These are phyloP conservation scores for Tortrix viridana DNA, from an alignment of 2,888 invertebrate genomes.

Conservation along the genomic window DNA sequence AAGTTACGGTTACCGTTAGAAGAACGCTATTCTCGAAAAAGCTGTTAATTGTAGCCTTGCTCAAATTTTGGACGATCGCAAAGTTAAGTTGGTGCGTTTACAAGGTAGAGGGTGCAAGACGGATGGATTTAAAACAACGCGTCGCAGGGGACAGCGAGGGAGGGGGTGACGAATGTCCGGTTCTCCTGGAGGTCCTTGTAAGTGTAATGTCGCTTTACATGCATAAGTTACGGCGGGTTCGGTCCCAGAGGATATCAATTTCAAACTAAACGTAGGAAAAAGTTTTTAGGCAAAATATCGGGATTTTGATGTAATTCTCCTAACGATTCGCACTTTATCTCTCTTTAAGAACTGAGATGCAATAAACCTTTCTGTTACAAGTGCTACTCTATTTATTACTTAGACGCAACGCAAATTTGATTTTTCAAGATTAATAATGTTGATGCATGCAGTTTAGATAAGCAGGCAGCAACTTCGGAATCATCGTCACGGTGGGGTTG, in stretches of 20 bases:
- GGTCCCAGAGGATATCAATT: constrained; percentile 19
- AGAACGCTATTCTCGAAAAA: background rate
- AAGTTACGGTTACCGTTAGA: constrained; percentile 12
- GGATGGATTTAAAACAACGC: constrained; percentile 37
- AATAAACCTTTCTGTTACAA: no score
- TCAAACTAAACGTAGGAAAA: constrained; percentile 3
- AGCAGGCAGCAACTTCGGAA: no score
- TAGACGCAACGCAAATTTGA: no score
- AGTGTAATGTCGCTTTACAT: constrained; percentile 31
- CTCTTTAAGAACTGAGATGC: no score
- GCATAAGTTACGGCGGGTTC: constrained; percentile 19
- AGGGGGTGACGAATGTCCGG: constrained; percentile 24
- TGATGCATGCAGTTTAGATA: no score
- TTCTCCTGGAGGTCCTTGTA: constrained; percentile 12
- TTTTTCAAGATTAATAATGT: no score
- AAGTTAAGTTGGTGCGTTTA: constrained; percentile 15
- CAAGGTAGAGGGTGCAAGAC: constrained; percentile 29
- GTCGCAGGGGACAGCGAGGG: constrained; percentile 19
- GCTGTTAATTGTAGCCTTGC: constrained; percentile 4
- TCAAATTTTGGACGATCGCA: constrained; percentile 4
- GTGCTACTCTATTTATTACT: no score
- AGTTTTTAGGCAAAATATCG: no score
- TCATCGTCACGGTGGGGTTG: no score
- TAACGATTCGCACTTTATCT: no score
- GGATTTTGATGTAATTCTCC: no score